These are phyloP conservation scores for Bombus waltoni DNA, from an alignment of 1,140 invertebrate genomes.

Conservation along the genomic window DNA sequence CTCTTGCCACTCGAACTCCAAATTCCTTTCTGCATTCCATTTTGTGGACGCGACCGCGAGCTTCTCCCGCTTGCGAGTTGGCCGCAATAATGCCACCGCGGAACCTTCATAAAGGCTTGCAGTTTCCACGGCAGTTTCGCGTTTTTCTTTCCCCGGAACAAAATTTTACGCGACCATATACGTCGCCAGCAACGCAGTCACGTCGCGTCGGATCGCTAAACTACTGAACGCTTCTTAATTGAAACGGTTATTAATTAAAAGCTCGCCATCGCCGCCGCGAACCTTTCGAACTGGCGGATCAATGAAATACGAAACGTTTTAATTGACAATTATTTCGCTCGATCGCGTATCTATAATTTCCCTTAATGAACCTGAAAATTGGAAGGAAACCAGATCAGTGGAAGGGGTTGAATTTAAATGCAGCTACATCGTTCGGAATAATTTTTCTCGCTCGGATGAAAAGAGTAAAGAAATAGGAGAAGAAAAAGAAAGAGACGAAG, in stretches of 20 bases:
- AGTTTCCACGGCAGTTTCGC: no score
- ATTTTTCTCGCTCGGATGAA: slow-evolving; percentile 22
- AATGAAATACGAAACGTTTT: slow-evolving; percentile 4
- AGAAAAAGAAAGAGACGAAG: background rate
- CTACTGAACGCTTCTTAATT: slow-evolving; percentile 2
- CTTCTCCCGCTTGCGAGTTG: slow-evolving; percentile 21
- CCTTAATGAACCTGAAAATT: slow-evolving; percentile 37
- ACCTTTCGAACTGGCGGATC: background rate
- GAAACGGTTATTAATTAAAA: slow-evolving; percentile 41
- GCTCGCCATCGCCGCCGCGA: background rate
- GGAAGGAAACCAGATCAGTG: background rate
- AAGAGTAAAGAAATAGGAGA: no score
- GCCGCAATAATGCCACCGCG: slow-evolving; percentile 44
- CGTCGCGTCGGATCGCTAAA: background rate
- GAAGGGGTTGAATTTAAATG: slow-evolving; percentile 27
- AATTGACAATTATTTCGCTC: slow-evolving; percentile 48
- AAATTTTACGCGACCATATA: background rate
- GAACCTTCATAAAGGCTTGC: background rate
- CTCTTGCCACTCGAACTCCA: slow-evolving; percentile 38
- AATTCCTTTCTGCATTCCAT: slow-evolving; percentile 65
- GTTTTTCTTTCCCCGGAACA: background rate
- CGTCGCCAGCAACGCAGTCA: no score
- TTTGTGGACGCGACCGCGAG: slow-evolving; percentile 11
- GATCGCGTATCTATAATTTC: slow-evolving; percentile 34
- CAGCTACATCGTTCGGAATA: background rate